Evolutionary conservation across 2,113 vertebrate genomes (phyloP).

Genomic region (Hydrolagus affinis): DNA sequence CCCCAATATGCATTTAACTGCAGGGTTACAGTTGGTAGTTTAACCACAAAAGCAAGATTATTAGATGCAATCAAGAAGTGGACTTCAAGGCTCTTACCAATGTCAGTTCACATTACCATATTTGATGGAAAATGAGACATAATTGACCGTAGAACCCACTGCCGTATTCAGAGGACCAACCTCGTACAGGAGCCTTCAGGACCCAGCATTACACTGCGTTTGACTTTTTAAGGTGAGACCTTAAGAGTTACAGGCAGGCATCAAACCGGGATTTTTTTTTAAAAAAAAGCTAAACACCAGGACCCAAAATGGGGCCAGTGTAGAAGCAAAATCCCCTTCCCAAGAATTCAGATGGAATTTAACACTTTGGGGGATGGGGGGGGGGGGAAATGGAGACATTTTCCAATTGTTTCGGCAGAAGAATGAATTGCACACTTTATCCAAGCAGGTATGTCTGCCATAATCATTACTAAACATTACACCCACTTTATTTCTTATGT

Average conservation of each 20-base stretch:
- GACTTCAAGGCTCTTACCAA: constrained; percentile 54
- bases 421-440: neutral
- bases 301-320: neutral
- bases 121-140: constrained; percentile 23
- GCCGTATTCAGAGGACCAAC: constrained; percentile 2
- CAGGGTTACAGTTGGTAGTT: constrained; percentile 40
- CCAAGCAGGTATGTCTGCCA: no score
- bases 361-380: neutral
- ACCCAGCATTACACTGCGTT: neutral
- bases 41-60: constrained; percentile 47
- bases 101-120: constrained; percentile 55
- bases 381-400: no score
- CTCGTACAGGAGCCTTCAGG: neutral
- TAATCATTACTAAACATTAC: no score
- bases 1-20: constrained; percentile 44
- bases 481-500: no score
- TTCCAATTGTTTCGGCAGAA: neutral
- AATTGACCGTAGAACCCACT: constrained; percentile 12
- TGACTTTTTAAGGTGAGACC: neutral
- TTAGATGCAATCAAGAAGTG: constrained; percentile 54
- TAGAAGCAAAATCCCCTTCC: neutral
- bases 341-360: neutral
- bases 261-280: neutral
- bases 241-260: neutral
- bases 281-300: neutral